phyloP scores from a whole-genome alignment of 2,113 vertebrate genomes.

The Chaetops frenatus region DNA sequence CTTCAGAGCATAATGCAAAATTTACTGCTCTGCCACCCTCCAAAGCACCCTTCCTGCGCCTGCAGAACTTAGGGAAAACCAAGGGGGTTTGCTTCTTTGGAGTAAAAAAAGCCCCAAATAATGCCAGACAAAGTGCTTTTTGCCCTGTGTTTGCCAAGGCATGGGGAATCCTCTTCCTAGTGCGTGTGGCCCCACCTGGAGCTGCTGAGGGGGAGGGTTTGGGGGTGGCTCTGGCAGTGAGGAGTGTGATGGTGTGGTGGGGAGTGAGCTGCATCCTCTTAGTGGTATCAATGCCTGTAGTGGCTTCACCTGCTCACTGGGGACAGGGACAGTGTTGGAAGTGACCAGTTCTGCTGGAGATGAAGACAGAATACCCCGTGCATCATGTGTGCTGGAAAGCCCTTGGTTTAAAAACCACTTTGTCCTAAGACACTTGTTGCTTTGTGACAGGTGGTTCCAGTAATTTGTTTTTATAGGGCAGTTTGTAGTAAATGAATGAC shows the following conservation, averaged over 20 bases:
- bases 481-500: conserved; percentile 72
- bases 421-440: conserved; percentile 64
- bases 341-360: background rate
- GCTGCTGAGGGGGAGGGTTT: accelerated
- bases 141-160: background rate
- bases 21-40: conserved; percentile 23
- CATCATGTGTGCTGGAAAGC: background rate
- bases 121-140: background rate
- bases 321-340: background rate
- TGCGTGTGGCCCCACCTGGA: accelerated
- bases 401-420: background rate
- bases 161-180: background rate
- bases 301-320: accelerated
- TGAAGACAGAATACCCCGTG: accelerated
- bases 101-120: background rate
- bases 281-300: accelerated
- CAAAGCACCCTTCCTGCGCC: background rate
- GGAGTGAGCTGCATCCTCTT: background rate
- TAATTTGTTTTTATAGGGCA: conserved; percentile 76
- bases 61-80: background rate
- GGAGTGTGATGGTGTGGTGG: background rate
- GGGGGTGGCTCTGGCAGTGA: background rate
- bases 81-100: background rate
- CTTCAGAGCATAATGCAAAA: background rate
- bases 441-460: conserved; percentile 70